Base-by-base conservation (phyloP, 2,888 invertebrate species). In the Pharmacophagus antenor region DNA sequence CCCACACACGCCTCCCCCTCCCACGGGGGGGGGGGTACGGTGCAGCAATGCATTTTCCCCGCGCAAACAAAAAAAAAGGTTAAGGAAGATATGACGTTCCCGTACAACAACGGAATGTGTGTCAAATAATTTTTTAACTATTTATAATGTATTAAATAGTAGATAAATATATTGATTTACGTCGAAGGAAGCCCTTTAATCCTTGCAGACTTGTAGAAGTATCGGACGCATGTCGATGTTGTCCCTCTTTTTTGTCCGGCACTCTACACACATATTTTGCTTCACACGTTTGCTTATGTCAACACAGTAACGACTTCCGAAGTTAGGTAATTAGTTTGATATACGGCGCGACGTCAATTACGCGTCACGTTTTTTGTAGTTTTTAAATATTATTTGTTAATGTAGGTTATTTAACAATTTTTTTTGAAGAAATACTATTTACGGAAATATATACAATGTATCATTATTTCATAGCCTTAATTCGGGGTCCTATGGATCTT, bases 261-360 rank as follows among this genome's bases (percentile, higher is more conserved):
- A 17, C 31, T 54, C 23, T 21, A 42, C 49, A 44, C 41, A 55
- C 49, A 55, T 46, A 50, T 51, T 50, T 55, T 46, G 37, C 50
- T 44, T 60, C 62, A 63, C 68, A 68, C 68, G 61, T 65, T 63
- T 63, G 59, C 68, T 70, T 69, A 61, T 58, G 64, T 65, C 66
- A 70, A 71, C 69, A 67, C 64, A 61, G 52, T 51, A 62, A 66
- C 63, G 64, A 68, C 69, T 67, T 70, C 70, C 69, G 68, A 69
- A 64, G 60, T 53, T 53, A 23, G 21, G 59, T 55, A 31, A 59
- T 55, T 59, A 54, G 21, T 18, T 50, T 55, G 59, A 59, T 59
- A 42, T 49, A 59, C 23, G 47, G 7, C 12, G n/a, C 25, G 21
- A 27, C n/a, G 42, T 53, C 21, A 37, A 37, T n/a, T 12, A 37